A percentile compares a stretch with the other conserved stretches of the same genome.
phyloP scores from a whole-genome alignment of 2,888 invertebrate genomes.

The Bedellia somnulentella region DNA sequence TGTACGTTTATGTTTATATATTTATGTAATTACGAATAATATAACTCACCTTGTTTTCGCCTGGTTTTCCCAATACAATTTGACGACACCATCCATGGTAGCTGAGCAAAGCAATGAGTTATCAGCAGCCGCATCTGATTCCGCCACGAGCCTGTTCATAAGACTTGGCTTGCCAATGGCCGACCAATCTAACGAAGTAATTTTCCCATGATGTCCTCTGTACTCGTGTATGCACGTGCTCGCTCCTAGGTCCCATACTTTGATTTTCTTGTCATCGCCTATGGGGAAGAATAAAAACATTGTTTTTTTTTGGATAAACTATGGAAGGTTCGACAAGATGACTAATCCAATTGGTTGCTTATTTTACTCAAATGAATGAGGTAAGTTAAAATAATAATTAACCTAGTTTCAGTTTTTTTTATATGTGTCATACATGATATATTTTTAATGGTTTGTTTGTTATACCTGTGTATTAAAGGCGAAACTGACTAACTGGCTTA shows the following conservation, averaged over 20 bases:
- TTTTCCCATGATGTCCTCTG: slow-evolving; percentile 64
- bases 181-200: slow-evolving; percentile 66
- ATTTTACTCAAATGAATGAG: too few relatives aligned
- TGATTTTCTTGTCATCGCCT: slow-evolving; percentile 71
- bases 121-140: slow-evolving; percentile 17
- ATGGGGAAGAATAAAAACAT: slow-evolving; percentile 7
- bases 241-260: slow-evolving; percentile 73
- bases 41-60: slow-evolving; percentile 43
- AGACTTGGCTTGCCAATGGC: slow-evolving; percentile 33
- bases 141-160: slow-evolving; percentile 27
- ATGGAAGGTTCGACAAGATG: too few relatives aligned
- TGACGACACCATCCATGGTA: slow-evolving; percentile 66
- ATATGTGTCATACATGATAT: too few relatives aligned
- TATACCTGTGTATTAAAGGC: too few relatives aligned
- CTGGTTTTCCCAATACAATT: slow-evolving; percentile 65
- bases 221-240: slow-evolving; percentile 67
- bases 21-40: too few relatives aligned
- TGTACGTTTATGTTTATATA: too few relatives aligned
- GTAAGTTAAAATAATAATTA: too few relatives aligned
- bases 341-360: too few relatives aligned
- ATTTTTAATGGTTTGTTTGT: too few relatives aligned
- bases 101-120: slow-evolving; percentile 66
- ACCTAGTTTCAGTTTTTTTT: too few relatives aligned
- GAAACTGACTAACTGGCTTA: too few relatives aligned
- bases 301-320: too few relatives aligned